A percentile compares a stretch with the other conserved stretches of the same genome.
phyloP scores from a whole-genome alignment of 2,797 vertebrate species.

The Pangasius sanitwongsei region DNA sequence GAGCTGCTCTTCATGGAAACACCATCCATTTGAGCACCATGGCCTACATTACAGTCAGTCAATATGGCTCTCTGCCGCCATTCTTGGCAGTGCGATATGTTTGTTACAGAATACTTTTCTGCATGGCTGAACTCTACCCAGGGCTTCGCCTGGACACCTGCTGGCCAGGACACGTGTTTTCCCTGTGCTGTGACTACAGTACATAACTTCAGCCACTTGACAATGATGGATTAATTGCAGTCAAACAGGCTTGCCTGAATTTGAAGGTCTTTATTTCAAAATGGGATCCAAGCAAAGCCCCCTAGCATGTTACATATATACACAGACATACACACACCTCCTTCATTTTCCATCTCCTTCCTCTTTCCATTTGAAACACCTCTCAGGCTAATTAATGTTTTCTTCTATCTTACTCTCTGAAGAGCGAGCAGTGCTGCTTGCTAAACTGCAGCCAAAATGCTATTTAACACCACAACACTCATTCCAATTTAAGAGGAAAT shows the following conservation, averaged over 20 bases:
- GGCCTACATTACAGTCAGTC: background rate
- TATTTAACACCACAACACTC: conserved; percentile 60
- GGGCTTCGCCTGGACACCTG: conserved; percentile 21
- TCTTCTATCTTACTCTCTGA: conserved; percentile 65
- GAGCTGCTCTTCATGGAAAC: background rate
- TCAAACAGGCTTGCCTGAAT: conserved; percentile 62
- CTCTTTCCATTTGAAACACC: conserved; percentile 43
- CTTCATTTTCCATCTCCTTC: conserved; percentile 13
- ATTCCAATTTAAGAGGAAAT: conserved; percentile 57
- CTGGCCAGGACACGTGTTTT: conserved; percentile 8
- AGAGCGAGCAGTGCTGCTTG: conserved; percentile 63
- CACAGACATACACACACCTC: conserved; percentile 25
- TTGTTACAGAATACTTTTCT: conserved; percentile 29
- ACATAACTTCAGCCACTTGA: conserved; percentile 46
- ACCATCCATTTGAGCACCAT: background rate
- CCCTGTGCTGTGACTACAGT: conserved; percentile 39
- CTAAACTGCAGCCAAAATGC: conserved; percentile 62
- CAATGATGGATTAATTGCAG: conserved; percentile 68
- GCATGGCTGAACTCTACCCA: conserved; percentile 26
- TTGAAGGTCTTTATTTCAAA: conserved; percentile 60
- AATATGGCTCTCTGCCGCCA: background rate
- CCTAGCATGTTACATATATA: conserved; percentile 33
- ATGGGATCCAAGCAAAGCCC: conserved; percentile 58
- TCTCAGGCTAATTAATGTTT: conserved; percentile 63
- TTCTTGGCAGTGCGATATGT: conserved; percentile 20